Base-by-base conservation (phyloP, 2,888 invertebrate species). In the Lapara coniferarum region DNA sequence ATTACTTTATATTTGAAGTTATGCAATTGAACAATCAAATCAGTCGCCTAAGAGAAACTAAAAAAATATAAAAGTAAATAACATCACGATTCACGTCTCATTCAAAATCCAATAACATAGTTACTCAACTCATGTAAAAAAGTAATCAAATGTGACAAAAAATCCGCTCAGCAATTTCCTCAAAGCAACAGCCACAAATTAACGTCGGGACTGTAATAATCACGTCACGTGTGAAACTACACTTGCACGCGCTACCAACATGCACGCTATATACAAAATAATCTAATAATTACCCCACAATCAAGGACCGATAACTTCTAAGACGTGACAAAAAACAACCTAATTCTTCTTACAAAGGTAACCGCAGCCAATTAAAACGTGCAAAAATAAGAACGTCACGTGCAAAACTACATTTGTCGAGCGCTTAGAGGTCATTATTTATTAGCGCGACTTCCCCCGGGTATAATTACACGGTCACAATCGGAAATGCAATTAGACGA, bases 391-490 rank as follows among this genome's bases (percentile, higher is more conserved):
- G 63, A 63, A 46, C 13, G 63, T 49, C 49, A 63, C 63, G 63
- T 63, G 63, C 51, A 71, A 46, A 63, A 49, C 63, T 63, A 63
- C 63, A 63, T 63, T 49, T 63, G 63, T 63, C 46, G 57, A 44
- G 25, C 57, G 44, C 49, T 57, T 66, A 58, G 66, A 58, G 58
- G 69, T 73, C 71, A 72, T 74, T 78, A 81, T 75, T 79, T 81
- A 81, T 80, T 81, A 79, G 73, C 75, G 75, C 72, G 72, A 74
- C 72, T 71, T 71, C 72, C 71, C 70, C 74, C 69, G 70, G 72
- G 78, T 77, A 79, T 85, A 85, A 87, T 87, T 84, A 84, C 80
- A 75, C 74, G 71, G 72, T 76, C 78, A 78, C 82, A 87, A 83
- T 84, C 80, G 76, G 78, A 73, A 77, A 75, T 78, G 81, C 79